Base-by-base conservation (phyloP, 2,113 vertebrate genomes). In the Siniperca knerii region DNA sequence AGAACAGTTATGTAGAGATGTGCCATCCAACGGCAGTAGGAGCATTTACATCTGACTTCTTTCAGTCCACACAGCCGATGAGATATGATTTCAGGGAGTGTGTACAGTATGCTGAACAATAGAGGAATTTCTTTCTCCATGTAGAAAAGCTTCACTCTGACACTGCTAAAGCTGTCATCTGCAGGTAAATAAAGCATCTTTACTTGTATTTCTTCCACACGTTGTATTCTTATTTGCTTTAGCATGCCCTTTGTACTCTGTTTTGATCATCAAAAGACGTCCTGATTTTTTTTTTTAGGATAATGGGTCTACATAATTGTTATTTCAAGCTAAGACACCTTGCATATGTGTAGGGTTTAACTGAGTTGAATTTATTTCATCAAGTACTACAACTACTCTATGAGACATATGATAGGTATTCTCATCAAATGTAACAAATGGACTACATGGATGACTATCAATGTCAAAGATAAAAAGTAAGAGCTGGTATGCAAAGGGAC, bases 141-240 rank as follows among this genome's bases (percentile, higher is more conserved):
- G 23, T 1, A 23, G 48, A 23, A 13, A 40, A 7, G n/a, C 57
- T 61, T 61, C 20, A 75, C 4, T 3, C 21, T 0, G 13, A 20
- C 35, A 35, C 69, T 16, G 5, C 55, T 44, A 16, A 62, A 46
- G 35, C 64, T 20, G 42, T 68, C 52, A 40, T n/a, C 76, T 83
- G 29, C 33, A 80, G 81, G 91, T 93, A 87, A 84, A 82, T 35
- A 8, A 23, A 52, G 2, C 18, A 16, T 54, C 21, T 57, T n/a
- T 25, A 8, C 6, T 58, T 37, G 13, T 5, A n/a, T 44, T 64
- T 58, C 8, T 73, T 8, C 55, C 29, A 44, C 20, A 44, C 46
- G 18, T 3, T 33, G 9, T 20, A 20, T 20, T 62, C 4, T 46
- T 23, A 37, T 48, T n/a, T 46, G 2, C 13, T 23, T n/a, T 25